Evolutionary conservation across 2,797 vertebrate genomes (phyloP), one percentile per base, ranked within the genome.

Genomic region (Molothrus ater): DNA sequence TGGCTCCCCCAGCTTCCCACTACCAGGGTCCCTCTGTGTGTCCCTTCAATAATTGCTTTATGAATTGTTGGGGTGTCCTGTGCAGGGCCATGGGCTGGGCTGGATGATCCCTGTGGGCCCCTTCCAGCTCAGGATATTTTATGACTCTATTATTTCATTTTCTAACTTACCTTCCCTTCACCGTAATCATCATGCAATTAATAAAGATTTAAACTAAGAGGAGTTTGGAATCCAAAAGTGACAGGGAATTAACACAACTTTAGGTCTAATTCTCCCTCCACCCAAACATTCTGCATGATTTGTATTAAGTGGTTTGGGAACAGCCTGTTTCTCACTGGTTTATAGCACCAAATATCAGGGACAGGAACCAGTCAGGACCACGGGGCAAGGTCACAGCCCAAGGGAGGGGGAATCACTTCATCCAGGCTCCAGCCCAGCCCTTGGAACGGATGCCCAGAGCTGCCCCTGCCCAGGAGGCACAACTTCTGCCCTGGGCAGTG

Each of bases 21-120:
- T 51, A 0, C 4, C 24, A 6, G 16, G 4, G 7, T 28, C 40
- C 48, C 42, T 17, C 51, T 11, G 14, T 2, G 0, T 7, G 16
- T 15, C 64, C 48, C 64, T 69, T 61, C 29, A 54, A 11, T 29
- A 53, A 68, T 1, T 60, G 7, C 2, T 45, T 51, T 7, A 60
- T 47, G 29, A n/a, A 61, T 53, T 66, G 20, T 6, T 73, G n/a
- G 40, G 25, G 25, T 45, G 53, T 45, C 60, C 38, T 40, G 47
- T 53, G 53, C n/a, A 81, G 47, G 47, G 21, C 31, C 43, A n/a
- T 36, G 40, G 17, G 25, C 31, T 61, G 26, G 42, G 17, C 34
- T 74, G n/a, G 15, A 20, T 81, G 70, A 19, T 69, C 70, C 48
- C 2, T 54, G 26, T 32, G 42, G 22, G 31, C 42, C 7, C 6